A percentile compares a stretch with the other conserved stretches of the same genome.
Conservation (phyloP, 2,888 invertebrate species). For the Tipula confusa region DNA sequence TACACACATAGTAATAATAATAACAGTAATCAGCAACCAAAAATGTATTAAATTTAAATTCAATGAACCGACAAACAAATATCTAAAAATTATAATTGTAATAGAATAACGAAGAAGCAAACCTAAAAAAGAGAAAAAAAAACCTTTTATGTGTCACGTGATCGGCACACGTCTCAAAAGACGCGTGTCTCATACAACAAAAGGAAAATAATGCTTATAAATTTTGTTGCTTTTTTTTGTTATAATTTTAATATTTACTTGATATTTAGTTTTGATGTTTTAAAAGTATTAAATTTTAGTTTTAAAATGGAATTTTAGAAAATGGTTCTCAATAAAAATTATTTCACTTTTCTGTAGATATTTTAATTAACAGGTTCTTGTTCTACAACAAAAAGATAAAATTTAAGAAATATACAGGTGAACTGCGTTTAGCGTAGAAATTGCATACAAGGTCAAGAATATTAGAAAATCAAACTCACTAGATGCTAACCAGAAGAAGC, state of each 20-base stretch:
- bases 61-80: slow-evolving; percentile 25
- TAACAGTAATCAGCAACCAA: background rate
- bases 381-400: too few relatives aligned
- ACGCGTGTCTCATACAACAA: background rate
- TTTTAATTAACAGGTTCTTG: too few relatives aligned
- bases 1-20: background rate
- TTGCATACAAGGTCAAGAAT: too few relatives aligned
- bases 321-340: too few relatives aligned
- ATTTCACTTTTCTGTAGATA: too few relatives aligned
- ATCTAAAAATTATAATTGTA: background rate
- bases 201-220: background rate
- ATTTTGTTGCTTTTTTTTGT: background rate
- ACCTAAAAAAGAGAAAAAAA: too few relatives aligned
- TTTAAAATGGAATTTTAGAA: too few relatives aligned
- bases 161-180: background rate
- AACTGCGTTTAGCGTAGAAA: too few relatives aligned
- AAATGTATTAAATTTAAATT: slow-evolving; percentile 15
- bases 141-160: slow-evolving; percentile 8
- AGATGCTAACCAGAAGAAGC: too few relatives aligned
- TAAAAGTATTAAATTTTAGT: background rate
- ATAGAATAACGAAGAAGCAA: background rate
- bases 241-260: background rate
- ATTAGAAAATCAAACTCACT: too few relatives aligned
- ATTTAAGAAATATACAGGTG: too few relatives aligned
- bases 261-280: background rate